These are phyloP conservation scores for Corythaeola cristata DNA, from an alignment of 2,113 vertebrate genomes.

Conservation along the genomic window DNA sequence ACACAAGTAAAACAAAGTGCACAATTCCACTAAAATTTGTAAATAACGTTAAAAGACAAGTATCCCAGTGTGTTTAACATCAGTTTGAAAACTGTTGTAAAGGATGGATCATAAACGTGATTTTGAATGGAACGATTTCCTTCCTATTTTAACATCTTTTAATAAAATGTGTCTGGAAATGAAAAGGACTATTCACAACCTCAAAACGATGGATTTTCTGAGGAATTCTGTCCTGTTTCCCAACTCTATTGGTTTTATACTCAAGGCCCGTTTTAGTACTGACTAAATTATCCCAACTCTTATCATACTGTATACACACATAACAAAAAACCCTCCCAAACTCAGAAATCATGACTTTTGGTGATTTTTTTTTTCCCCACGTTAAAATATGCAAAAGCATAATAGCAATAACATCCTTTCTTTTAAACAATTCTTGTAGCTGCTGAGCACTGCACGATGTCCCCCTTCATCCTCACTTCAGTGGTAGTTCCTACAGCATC, in stretches of 20 bases:
- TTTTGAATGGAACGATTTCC: background rate
- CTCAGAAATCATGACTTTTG: background rate
- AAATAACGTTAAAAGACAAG: background rate
- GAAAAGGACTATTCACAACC: background rate
- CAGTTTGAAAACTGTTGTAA: background rate
- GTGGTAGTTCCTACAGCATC: background rate
- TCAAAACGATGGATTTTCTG: background rate
- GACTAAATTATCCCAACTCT: background rate
- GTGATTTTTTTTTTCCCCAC: background rate
- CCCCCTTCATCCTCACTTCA: background rate
- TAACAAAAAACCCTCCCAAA: background rate
- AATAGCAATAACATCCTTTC: background rate
- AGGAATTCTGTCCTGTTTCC: background rate
- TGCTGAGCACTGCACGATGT: background rate
- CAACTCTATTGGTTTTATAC: background rate
- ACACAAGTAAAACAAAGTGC: background rate
- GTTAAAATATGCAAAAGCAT: background rate
- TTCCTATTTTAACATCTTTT: background rate
- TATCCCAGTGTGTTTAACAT: background rate
- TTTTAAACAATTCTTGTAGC: background rate
- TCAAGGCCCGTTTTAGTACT: background rate
- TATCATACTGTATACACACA: accelerated
- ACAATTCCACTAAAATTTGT: background rate
- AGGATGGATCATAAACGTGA: background rate
- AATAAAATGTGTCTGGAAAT: background rate